Percentiles rank a stretch among this genome's conserved stretches.
phyloP scores from a whole-genome alignment of 2,797 vertebrate genomes.

The Scyliorhinus canicula region DNA sequence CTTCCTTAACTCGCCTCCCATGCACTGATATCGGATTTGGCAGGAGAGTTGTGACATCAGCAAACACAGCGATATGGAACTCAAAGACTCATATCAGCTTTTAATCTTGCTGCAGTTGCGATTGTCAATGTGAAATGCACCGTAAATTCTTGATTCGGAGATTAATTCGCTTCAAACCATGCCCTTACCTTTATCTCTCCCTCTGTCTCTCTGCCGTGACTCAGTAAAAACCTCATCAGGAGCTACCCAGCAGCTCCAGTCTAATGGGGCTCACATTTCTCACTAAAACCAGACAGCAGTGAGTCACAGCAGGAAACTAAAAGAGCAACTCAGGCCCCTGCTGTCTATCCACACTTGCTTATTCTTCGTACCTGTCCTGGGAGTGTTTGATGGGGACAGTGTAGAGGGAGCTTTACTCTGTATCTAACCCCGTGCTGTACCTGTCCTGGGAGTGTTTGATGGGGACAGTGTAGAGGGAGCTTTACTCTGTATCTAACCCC shows the following conservation, averaged over 20 bases:
- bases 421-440: too few species aligned
- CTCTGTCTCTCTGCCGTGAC: background rate
- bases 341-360: too few species aligned
- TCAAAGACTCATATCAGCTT: background rate
- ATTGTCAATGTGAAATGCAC: background rate
- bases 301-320: background rate
- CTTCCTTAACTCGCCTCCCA: background rate
- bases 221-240: background rate
- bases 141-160: background rate
- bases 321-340: background rate
- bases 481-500: too few species aligned
- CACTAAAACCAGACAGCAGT: too few species aligned
- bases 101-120: background rate
- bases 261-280: background rate
- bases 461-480: too few species aligned
- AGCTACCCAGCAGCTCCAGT: background rate
- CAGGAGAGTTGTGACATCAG: background rate
- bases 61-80: background rate
- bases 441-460: too few species aligned
- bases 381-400: too few species aligned
- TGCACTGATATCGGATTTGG: background rate
- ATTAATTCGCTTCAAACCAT: background rate
- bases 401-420: too few species aligned
- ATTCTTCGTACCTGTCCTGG: too few species aligned
- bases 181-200: background rate